phyloP scores from a whole-genome alignment of 2,888 invertebrate genomes.

The Hydropsyche betteni region DNA sequence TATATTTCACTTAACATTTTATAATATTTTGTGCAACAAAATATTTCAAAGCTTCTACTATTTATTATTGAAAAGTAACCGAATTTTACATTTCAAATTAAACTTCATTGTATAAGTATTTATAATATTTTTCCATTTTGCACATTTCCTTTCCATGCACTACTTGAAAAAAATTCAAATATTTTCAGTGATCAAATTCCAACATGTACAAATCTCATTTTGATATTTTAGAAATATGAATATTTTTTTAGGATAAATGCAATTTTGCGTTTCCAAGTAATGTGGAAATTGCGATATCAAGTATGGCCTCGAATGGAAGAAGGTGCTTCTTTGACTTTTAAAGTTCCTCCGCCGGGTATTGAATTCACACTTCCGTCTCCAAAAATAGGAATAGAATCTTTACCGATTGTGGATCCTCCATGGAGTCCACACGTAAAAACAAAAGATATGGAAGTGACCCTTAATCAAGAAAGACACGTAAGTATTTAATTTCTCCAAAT shows the following conservation, averaged over 20 bases:
- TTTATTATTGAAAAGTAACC: too few relatives aligned
- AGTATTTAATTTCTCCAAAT: slow-evolving; percentile 56
- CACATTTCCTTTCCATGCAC: too few relatives aligned
- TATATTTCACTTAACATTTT: slow-evolving; percentile 54
- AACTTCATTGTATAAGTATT: too few relatives aligned
- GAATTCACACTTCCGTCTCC: slow-evolving; percentile 99
- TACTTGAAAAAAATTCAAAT: too few relatives aligned
- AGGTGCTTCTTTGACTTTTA: slow-evolving; percentile 93
- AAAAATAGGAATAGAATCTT: slow-evolving; percentile 94
- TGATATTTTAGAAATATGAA: neutral
- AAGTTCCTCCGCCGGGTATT: slow-evolving; percentile 98
- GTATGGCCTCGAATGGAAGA: slow-evolving; percentile 99
- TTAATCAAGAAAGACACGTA: slow-evolving; percentile 97
- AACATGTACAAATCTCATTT: slow-evolving; percentile 1
- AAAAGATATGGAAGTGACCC: slow-evolving; percentile 98
- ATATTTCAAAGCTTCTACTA: too few relatives aligned
- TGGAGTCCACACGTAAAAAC: slow-evolving; percentile 99
- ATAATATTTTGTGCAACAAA: too few relatives aligned
- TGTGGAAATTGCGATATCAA: slow-evolving; percentile 97
- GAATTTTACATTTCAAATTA: too few relatives aligned
- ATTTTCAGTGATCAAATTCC: neutral
- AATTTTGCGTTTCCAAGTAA: slow-evolving; percentile 80
- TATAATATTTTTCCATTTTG: neutral
- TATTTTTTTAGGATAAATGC: slow-evolving; percentile 61
- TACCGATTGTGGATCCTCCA: slow-evolving; percentile 96